These are phyloP conservation scores for Periphyllus acericola DNA, from an alignment of 2,888 invertebrate species.

Conservation along the genomic window DNA sequence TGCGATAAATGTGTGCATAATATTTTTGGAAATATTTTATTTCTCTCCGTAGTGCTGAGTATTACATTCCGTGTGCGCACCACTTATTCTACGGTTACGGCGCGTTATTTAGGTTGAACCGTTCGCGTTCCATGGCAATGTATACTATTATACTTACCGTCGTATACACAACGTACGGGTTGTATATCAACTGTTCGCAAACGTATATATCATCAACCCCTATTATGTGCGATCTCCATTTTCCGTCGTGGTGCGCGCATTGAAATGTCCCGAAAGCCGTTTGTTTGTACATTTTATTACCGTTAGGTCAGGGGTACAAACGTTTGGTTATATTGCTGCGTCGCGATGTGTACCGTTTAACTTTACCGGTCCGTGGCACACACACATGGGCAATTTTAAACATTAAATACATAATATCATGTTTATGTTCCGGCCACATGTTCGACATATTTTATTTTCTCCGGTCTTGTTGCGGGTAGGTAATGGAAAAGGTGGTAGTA, in stretches of 20 bases:
- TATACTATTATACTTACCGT: neutral
- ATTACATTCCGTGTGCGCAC: no score
- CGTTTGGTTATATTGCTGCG: neutral
- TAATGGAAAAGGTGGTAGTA: neutral
- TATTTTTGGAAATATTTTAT: no score
- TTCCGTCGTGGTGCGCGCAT: neutral
- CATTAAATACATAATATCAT: neutral
- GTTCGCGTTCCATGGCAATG: no score
- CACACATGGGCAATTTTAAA: conserved; percentile 10
- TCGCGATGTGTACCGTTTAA: conserved; percentile 9
- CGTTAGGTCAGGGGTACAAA: neutral
- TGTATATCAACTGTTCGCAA: neutral
- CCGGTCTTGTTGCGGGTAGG: neutral
- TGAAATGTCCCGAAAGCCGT: neutral
- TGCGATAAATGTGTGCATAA: no score
- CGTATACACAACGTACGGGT: neutral
- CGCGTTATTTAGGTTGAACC: no score
- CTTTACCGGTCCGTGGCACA: conserved; percentile 16
- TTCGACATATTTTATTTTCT: neutral
- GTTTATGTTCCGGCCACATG: conserved; percentile 33
- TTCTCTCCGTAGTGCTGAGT: no score
- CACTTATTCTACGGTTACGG: no score
- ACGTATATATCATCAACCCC: neutral
- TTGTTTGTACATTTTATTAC: neutral
- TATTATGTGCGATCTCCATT: neutral